Conservation (phyloP, 2,113 vertebrate genomes). For the Myrmecobius fasciatus region DNA sequence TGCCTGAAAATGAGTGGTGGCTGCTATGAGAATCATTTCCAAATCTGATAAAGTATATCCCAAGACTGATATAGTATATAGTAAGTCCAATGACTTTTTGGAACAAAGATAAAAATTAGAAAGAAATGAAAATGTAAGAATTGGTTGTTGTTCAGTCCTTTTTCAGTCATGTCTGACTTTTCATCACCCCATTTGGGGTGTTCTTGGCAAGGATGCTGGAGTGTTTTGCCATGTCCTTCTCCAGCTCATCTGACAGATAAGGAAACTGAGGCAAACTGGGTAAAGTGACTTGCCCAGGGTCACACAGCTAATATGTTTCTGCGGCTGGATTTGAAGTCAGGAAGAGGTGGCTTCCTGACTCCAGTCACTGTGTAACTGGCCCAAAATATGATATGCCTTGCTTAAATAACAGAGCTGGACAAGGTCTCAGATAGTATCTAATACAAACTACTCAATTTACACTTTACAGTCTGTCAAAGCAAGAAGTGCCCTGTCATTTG, state of each 20-base stretch:
- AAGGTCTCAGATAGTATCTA: not conserved
- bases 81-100: not conserved
- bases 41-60: not conserved
- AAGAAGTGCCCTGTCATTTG: not conserved
- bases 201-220: not conserved
- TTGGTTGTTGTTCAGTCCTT: not conserved
- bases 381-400: not conserved
- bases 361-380: not conserved
- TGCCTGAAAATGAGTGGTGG: not conserved
- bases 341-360: not conserved
- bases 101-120: not conserved
- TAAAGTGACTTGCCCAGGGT: too few species aligned
- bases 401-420: not conserved
- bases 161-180: not conserved
- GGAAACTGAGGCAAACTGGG: not conserved
- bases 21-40: not conserved
- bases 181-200: not conserved
- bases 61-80: not conserved
- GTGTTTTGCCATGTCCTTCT: not conserved
- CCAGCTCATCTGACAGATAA: not conserved
- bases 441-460: not conserved
- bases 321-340: not conserved
- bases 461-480: too few species aligned
- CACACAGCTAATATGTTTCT: not conserved
- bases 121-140: not conserved